These are phyloP conservation scores for Leptopilina clavipes DNA, from an alignment of 1,140 invertebrate genomes.

Conservation along the genomic window DNA sequence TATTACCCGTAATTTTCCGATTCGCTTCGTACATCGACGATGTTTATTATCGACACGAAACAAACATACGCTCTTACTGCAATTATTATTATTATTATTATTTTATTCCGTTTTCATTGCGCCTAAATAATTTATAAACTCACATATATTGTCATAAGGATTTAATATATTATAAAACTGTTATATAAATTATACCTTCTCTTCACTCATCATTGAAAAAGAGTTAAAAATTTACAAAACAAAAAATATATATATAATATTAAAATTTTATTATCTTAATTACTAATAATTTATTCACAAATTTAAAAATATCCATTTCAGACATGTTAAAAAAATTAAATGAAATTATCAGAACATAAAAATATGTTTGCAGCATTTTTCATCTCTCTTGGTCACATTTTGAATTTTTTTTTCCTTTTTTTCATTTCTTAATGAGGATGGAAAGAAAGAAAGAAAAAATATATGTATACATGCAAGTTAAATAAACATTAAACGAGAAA, in stretches of 20 bases:
- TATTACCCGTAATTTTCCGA: slow-evolving; percentile 5
- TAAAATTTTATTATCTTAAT: too few relatives aligned
- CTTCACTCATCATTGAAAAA: too few relatives aligned
- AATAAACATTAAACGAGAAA: slow-evolving; percentile 20
- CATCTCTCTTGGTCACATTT: not conserved
- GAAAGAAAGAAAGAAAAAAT: not conserved
- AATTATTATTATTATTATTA: not conserved
- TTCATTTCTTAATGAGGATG: not conserved
- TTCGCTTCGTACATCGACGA: not conserved
- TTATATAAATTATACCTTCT: too few relatives aligned
- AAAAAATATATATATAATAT: too few relatives aligned
- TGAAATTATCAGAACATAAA: not conserved
- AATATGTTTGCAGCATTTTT: not conserved
- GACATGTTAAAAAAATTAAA: too few relatives aligned
- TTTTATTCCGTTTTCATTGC: too few relatives aligned
- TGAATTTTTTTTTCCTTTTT: not conserved
- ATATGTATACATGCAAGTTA: not conserved
- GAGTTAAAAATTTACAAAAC: too few relatives aligned
- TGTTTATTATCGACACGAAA: not conserved
- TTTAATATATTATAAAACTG: too few relatives aligned
- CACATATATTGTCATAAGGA: too few relatives aligned
- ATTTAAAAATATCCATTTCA: too few relatives aligned
- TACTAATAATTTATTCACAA: too few relatives aligned
- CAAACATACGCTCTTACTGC: not conserved
- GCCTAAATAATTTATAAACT: too few relatives aligned